Base-by-base conservation (phyloP, 2,113 vertebrate species). In the Actenoides hombroni region DNA sequence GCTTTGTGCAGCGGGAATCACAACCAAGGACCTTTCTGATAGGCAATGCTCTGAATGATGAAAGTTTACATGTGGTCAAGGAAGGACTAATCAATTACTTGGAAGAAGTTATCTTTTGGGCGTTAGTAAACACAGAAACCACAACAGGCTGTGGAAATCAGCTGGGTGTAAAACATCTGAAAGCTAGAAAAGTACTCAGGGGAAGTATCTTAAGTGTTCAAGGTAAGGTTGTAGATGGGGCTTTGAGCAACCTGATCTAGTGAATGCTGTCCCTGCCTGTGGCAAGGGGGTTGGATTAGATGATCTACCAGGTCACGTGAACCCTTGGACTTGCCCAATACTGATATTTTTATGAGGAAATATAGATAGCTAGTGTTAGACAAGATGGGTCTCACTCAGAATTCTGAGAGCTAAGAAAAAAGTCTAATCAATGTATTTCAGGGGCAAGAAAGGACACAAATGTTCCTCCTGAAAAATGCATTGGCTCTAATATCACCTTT, bases 381-480 rank as follows among this genome's bases (percentile, higher is more conserved):
- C 11, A 73, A 75, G 31, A 31, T 16, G 24, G 10, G 74, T 65
- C 23, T 82, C 0, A 0, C 48, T 59, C 13, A 71, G 2, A 59
- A 83, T 90, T 76, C 44, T 83, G 35, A 59, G 31, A 26, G 6
- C 17, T 19, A 37, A 35, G 17, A 44, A 87, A 81, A 75, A 42
- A 86, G 15, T 31, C 18, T 24, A 67, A 2, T 2, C 0, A 25
- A 3, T 2, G 0, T 48, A 60, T 40, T 64, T 93, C 54, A 73
- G 28, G 39, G 10, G 12, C 35, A 53, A 76, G 37, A 93, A 83
- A 68, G 20, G 14, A 9, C 4, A 77, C 9, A 26, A 81, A 57
- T 59, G 6, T 40, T 88, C 2, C 6, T 48, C 8, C 20, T 48
- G 31, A 67, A 69, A 88, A 65, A 57, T 61, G 10, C 51, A 57